Percentiles rank a stretch among this genome's conserved stretches.
Conservation (phyloP, 2,888 invertebrate species). For the Mactromeris polynyma region DNA sequence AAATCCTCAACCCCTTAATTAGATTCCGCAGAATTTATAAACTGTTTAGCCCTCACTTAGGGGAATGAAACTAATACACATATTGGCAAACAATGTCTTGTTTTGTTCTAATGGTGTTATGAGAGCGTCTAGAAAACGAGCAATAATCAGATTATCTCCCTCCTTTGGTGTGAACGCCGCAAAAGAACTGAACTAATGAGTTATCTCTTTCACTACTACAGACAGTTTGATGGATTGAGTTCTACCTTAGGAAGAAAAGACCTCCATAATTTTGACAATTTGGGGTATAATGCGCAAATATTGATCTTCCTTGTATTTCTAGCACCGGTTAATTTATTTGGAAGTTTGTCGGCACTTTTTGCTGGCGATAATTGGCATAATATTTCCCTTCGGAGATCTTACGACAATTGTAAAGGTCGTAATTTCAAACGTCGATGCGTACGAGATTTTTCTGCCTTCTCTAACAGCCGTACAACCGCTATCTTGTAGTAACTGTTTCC, state of each 20-base stretch:
- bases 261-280: constrained; percentile 72
- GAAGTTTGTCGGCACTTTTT: constrained; percentile 51
- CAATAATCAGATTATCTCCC: constrained; percentile 54
- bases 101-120: constrained; percentile 63
- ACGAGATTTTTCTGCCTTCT: constrained; percentile 12
- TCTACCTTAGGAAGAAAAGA: constrained; percentile 68
- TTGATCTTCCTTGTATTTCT: constrained; percentile 70
- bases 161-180: constrained; percentile 54
- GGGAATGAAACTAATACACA: constrained; percentile 66
- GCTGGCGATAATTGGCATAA: constrained; percentile 43
- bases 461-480: neutral
- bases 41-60: constrained; percentile 82
- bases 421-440: constrained; percentile 10
- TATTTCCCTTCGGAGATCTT: constrained; percentile 40
- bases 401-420: neutral
- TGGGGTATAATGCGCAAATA: constrained; percentile 67
- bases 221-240: constrained; percentile 71
- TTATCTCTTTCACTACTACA: constrained; percentile 48
- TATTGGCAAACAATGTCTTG: constrained; percentile 63
- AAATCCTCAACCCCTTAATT: constrained; percentile 70
- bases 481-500: neutral
- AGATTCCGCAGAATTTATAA: constrained; percentile 81
- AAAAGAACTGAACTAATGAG: constrained; percentile 64
- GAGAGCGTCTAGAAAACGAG: constrained; percentile 68
- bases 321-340: constrained; percentile 68